Evolutionary conservation across 2,888 invertebrate genomes (phyloP).

Genomic region (Campoplex capitator): DNA sequence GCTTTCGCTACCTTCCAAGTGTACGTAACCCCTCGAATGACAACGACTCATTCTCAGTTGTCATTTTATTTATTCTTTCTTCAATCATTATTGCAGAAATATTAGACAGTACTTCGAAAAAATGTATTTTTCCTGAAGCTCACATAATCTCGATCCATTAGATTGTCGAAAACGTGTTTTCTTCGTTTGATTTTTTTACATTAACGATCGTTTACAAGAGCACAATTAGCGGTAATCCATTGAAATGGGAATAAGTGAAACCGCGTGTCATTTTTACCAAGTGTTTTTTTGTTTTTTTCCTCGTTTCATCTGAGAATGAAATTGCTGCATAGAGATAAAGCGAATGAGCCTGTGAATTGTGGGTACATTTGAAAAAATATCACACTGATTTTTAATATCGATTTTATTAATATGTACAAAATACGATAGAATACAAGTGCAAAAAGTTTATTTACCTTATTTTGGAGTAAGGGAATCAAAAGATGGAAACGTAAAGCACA

Average conservation of each 20-base stretch:
- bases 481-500: slow-evolving; percentile 7
- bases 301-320: neutral
- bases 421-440: neutral
- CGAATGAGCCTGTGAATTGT: slow-evolving; percentile 12
- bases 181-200: neutral
- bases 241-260: neutral
- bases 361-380: slow-evolving; percentile 3
- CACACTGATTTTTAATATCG: slow-evolving; percentile 3
- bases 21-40: neutral
- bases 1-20: too few relatives aligned
- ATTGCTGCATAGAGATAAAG: slow-evolving; percentile 7
- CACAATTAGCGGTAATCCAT: too few relatives aligned
- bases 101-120: neutral
- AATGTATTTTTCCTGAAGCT: neutral
- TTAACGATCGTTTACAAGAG: too few relatives aligned
- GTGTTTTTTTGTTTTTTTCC: neutral
- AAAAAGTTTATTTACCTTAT: slow-evolving; percentile 33
- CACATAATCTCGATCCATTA: neutral
- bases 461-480: slow-evolving; percentile 10
- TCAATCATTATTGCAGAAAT: neutral
- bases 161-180: neutral
- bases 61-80: neutral
- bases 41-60: neutral
- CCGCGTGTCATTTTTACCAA: neutral
- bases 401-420: slow-evolving; percentile 37